Evolutionary conservation across 1,140 invertebrate genomes (phyloP).

Genomic region (Drosophila bifasciata): DNA sequence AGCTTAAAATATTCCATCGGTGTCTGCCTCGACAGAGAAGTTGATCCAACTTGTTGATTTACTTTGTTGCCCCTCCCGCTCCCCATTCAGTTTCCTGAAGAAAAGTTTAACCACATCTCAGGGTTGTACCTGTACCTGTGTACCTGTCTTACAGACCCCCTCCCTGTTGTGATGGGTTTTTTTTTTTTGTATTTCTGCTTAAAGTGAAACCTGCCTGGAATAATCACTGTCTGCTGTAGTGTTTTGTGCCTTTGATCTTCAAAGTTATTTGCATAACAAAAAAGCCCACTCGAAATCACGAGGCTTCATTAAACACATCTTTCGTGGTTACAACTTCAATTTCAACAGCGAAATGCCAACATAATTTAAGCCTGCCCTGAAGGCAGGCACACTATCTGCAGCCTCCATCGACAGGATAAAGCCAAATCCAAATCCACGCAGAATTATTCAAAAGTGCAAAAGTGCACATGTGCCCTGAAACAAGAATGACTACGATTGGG

Average conservation of each 20-base stretch:
- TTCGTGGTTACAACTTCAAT: conserved; percentile 10
- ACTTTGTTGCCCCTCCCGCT: conserved; percentile 53
- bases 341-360: neutral
- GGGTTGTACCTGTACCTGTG: conserved; percentile 11
- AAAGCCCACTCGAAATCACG: conserved; percentile 12
- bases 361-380: neutral
- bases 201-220: conserved; percentile 60
- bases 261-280: conserved; percentile 31
- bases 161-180: neutral
- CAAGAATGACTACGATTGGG: conserved; percentile 19
- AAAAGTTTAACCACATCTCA: conserved; percentile 49
- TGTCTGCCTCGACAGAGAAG: conserved; percentile 57
- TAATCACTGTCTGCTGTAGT: conserved; percentile 58
- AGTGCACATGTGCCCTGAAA: conserved; percentile 67
- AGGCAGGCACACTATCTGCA: neutral
- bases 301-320: conserved; percentile 14
- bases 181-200: conserved; percentile 21
- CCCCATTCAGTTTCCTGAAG: conserved; percentile 21
- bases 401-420: neutral
- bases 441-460: conserved; percentile 66
- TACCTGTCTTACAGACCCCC: neutral
- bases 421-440: conserved; percentile 24
- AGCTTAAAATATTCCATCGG: conserved; percentile 75
- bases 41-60: conserved; percentile 78
- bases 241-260: conserved; percentile 60